Evolutionary conservation across 1,140 invertebrate species (phyloP).

Genomic region (Cydia fagiglandana): DNA sequence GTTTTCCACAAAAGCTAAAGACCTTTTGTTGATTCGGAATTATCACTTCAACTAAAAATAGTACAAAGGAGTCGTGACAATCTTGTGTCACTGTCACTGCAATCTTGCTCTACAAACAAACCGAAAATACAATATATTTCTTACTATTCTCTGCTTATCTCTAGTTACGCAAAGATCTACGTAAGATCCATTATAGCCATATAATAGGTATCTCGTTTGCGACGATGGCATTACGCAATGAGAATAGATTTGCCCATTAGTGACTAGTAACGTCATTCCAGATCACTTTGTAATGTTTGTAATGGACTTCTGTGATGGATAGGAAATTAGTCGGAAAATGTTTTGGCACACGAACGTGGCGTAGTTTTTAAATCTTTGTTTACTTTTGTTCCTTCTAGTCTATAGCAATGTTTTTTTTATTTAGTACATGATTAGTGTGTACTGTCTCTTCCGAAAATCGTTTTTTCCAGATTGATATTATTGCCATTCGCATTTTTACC

Average conservation of each 20-base stretch:
- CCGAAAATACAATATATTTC: slow-evolving; percentile 11
- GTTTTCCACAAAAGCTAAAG: slow-evolving; percentile 17
- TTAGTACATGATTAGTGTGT: no score
- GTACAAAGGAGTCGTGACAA: not conserved
- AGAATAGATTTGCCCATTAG: slow-evolving; percentile 20
- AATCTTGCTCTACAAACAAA: slow-evolving; percentile 18
- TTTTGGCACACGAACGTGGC: not conserved
- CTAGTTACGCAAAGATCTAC: slow-evolving; percentile 23
- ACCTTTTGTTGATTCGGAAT: slow-evolving; percentile 8
- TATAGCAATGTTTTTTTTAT: not conserved
- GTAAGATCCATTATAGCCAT: slow-evolving; percentile 15
- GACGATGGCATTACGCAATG: slow-evolving; percentile 19
- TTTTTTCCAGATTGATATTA: no score
- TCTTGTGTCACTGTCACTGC: not conserved
- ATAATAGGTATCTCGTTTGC: not conserved
- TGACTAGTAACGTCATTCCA: slow-evolving; percentile 3
- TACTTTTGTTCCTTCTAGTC: not conserved
- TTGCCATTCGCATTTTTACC: no score
- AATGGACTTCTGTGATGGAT: not conserved
- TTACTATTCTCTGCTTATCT: not conserved
- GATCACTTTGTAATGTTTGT: not conserved
- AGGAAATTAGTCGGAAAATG: not conserved
- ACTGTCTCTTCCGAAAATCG: no score
- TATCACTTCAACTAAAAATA: slow-evolving; percentile 5
- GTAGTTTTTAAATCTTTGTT: not conserved